Evolutionary conservation across 2,888 invertebrate genomes (phyloP), one percentile per base, ranked within the genome.

Genomic region (Nasonia oneida): DNA sequence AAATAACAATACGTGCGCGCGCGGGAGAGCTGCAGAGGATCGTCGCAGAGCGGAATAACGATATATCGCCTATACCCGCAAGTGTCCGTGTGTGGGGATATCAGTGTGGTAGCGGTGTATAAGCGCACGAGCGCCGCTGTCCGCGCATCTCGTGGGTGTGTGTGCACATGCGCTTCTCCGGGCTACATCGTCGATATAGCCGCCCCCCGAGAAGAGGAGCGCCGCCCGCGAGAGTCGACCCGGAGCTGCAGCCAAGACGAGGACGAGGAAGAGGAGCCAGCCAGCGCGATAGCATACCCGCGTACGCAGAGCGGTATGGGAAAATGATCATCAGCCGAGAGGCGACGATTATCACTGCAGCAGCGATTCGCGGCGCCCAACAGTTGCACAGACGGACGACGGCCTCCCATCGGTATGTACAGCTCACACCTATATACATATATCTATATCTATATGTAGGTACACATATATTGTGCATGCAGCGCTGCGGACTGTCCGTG

Each of bases 121-220:
- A 29, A 29, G 29, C 29, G 1, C 0, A 71, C 57, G 57, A 61
- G 57, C 57, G n/a, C 10, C 57, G 57, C 57, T 61, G 57, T 61
- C 57, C 23, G 57, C 57, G 57, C 57, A 61, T 61, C 57, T 18
- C n/a, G 71, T 10, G 84, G 50, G 75, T 75, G 84, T 50, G 76
- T 47, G 78, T 81, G 78, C 84, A 86, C 84, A 86, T 81, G 81
- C 84, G 84, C 86, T 84, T 86, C 84, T 81, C 74, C 81, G 74
- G 76, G 67, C 64, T 71, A 37, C 71, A 80, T 75, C 79, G 74
- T 83, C 82, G 75, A 82, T 86, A 83, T 79, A 81, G 71, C 77
- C 70, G 33, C 61, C 29, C 29, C 39, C 79, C 47, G 29, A 83
- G 47, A 73, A 29, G 29, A 79, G 61, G 14, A 67, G 42, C 47